A percentile compares a stretch with the other conserved stretches of the same genome.
Conservation (phyloP, 1,140 invertebrate genomes). For the Cotesia typhae region DNA sequence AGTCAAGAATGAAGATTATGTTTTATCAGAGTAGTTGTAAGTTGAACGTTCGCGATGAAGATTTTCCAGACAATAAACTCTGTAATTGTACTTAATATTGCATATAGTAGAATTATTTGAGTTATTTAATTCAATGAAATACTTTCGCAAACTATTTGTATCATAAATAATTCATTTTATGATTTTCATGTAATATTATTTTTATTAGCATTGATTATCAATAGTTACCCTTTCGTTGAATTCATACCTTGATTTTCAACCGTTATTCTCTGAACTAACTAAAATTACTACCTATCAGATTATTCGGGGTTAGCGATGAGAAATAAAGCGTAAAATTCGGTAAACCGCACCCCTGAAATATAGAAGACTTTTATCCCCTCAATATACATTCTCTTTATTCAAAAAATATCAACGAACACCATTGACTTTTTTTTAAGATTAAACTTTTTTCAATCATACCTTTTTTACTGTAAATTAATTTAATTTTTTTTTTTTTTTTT, state of each 20-base stretch:
- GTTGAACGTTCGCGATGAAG: conserved; percentile 19
- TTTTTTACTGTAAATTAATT: too few relatives aligned
- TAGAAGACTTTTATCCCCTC: neutral
- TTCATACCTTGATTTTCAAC: neutral
- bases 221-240: too few relatives aligned
- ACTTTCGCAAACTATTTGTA: too few relatives aligned
- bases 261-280: conserved; percentile 5
- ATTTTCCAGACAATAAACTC: neutral
- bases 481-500: neutral
- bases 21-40: conserved; percentile 4
- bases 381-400: neutral
- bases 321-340: conserved; percentile 12
- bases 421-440: conserved; percentile 10
- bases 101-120: neutral
- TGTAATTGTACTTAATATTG: neutral
- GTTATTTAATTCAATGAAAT: neutral
- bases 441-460: neutral
- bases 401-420: neutral
- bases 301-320: neutral
- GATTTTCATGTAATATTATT: too few relatives aligned
- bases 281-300: neutral
- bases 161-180: too few relatives aligned
- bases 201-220: too few relatives aligned
- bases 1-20: conserved; percentile 22
- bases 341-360: conserved; percentile 17